Percentiles rank a stretch among this genome's conserved stretches.
Conservation (phyloP, 2,797 vertebrate species). For the Intellagama lesueurii region DNA sequence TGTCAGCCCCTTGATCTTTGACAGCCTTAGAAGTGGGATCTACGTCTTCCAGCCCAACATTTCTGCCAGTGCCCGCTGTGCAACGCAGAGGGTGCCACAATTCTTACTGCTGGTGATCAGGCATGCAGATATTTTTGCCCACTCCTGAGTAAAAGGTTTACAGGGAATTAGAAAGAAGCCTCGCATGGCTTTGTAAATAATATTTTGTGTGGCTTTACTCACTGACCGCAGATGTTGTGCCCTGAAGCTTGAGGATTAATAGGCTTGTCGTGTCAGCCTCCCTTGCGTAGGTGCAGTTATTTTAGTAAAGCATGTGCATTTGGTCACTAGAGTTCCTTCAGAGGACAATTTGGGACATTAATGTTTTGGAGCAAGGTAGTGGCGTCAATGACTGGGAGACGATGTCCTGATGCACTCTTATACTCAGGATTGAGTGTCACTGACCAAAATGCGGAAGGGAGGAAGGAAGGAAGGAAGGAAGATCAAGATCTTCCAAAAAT, state of each 20-base stretch:
- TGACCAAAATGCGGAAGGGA: fast-evolving
- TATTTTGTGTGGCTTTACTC: slow-evolving; percentile 10
- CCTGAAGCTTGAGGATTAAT: slow-evolving; percentile 57
- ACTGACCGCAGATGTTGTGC: slow-evolving; percentile 40
- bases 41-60: neutral
- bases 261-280: slow-evolving; percentile 50
- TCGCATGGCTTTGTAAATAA: neutral
- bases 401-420: neutral
- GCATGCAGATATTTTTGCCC: neutral
- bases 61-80: neutral
- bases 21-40: neutral
- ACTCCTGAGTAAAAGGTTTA: neutral
- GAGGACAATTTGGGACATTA: slow-evolving; percentile 45
- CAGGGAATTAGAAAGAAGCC: slow-evolving; percentile 7
- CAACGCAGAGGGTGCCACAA: neutral
- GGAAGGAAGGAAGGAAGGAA: too few relatives aligned
- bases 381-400: slow-evolving; percentile 14
- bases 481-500: fast-evolving
- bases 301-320: slow-evolving; percentile 53
- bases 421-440: neutral
- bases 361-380: slow-evolving; percentile 9
- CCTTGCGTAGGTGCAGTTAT: slow-evolving; percentile 44
- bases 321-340: slow-evolving; percentile 35
- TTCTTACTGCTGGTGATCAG: neutral
- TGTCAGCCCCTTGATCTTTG: too few relatives aligned